Percentiles rank a stretch among this genome's conserved stretches.
Evolutionary conservation across 2,797 vertebrate species (phyloP).

Genomic region (Coilia nasus): DNA sequence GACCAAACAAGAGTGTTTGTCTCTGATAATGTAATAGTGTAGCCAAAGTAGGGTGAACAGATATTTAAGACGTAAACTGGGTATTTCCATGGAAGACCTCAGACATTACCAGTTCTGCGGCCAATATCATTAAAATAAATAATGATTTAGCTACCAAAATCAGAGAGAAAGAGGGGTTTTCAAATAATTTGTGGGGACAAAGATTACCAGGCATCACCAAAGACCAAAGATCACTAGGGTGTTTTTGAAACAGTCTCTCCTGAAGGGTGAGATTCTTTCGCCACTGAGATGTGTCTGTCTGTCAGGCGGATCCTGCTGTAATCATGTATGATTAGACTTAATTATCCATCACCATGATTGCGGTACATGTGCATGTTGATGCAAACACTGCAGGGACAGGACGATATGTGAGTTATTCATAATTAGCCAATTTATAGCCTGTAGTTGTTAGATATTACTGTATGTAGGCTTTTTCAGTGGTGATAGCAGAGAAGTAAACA

Average conservation of each 20-base stretch:
- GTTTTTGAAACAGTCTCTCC: neutral
- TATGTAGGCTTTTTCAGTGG: neutral
- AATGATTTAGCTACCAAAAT: too few species aligned
- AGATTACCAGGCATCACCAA: too few species aligned
- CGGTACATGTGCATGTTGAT: neutral
- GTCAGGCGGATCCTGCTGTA: neutral
- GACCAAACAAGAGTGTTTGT: too few species aligned
- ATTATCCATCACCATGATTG: conserved; percentile 16
- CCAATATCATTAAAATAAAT: too few species aligned
- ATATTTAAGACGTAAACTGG: too few species aligned
- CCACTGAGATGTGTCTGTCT: neutral
- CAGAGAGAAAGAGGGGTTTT: too few species aligned
- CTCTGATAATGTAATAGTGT: too few species aligned
- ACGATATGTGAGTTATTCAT: neutral
- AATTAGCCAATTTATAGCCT: neutral
- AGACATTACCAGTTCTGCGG: too few species aligned
- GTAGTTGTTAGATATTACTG: neutral
- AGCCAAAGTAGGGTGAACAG: too few species aligned
- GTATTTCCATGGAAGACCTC: too few species aligned
- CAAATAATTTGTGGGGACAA: too few species aligned
- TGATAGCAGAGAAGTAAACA: neutral
- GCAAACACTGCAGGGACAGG: neutral
- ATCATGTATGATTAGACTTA: conserved; percentile 13
- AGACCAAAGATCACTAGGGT: too few species aligned
- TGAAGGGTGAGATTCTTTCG: neutral